Percentiles rank a stretch among this genome's conserved stretches.
Conservation (phyloP, 2,797 vertebrate genomes). For the Pseudochirops corinnae region DNA sequence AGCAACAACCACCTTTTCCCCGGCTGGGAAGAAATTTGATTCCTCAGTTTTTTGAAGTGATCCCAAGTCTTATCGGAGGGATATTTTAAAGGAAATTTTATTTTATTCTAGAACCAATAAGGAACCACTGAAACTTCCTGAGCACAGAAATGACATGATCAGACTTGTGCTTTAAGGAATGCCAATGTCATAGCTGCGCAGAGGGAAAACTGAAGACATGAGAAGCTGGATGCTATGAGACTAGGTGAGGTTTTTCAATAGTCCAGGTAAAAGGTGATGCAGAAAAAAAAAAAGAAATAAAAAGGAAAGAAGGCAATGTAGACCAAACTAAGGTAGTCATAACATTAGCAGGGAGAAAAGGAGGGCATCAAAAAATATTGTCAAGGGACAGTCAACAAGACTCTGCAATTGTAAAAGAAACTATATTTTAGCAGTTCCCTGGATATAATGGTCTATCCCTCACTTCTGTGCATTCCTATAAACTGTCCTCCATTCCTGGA, state of each 20-base stretch:
- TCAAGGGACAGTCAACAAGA: neutral
- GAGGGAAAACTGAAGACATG: neutral
- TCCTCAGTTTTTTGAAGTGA: neutral
- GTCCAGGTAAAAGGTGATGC: neutral
- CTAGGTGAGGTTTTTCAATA: neutral
- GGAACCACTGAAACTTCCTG: too few relatives aligned
- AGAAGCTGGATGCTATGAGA: neutral
- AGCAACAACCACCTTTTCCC: too few relatives aligned
- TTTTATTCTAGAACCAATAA: neutral
- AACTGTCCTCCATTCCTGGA: neutral
- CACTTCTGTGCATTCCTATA: neutral
- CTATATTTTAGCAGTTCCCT: neutral
- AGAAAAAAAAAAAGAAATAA: neutral
- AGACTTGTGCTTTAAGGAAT: neutral
- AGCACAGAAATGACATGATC: too few relatives aligned
- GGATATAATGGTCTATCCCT: neutral
- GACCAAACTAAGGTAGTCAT: neutral
- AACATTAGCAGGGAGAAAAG: neutral
- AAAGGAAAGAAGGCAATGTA: neutral
- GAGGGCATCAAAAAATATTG: neutral
- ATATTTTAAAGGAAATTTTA: neutral
- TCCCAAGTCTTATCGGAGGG: neutral
- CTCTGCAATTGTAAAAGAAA: neutral
- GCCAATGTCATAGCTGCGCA: neutral
- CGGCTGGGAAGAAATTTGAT: neutral